Base-by-base conservation (phyloP, 2,888 invertebrate species). In the Asteroscopus sphinx region DNA sequence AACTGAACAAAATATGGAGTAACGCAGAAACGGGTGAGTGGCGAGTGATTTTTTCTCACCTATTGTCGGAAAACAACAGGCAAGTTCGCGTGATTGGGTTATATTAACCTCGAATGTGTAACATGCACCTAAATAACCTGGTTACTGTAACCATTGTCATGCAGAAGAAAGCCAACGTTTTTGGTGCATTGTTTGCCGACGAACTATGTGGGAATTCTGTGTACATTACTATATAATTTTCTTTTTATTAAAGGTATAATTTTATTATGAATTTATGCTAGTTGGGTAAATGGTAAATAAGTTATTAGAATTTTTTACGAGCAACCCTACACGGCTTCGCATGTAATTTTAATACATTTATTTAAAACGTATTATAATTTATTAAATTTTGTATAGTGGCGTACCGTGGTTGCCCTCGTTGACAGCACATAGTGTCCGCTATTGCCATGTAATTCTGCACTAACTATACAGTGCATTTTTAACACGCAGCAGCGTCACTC, bases 31-130 rank as follows among this genome's bases (percentile, higher is more conserved):
- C 42, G 33, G 25, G 53, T 33, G 26, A 33, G 62, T 53, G 62
- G 57, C 46, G 40, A 58, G 25, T 44, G 9, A 44, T 68, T 57
- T 57, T 74, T 77, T 77, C 77, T 64, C 72, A 77, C 33, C 53
- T 45, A 72, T 68, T 72, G 73, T 68, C 45, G 46, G 42, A 36
- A 64, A 63, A 63, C 11, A 68, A 65, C 47, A 58, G 39, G 44
- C 44, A 55, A 39, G 66, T 41, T 80, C 51, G 77, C 81, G 80
- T 81, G 80, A 61, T 66, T 36, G 35, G 33, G 26, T 44, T 52
- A 56, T 68, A 70, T 80, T 79, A 72, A 78, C 75, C 76, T 76
- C 64, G 39, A 54, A 52, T 61, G 60, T 64, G 68, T 76, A 60
- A 67, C 64, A 68, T 80, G 71, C 47, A 60, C 47, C 49, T 60